A percentile compares a stretch with the other conserved stretches of the same genome.
These are phyloP conservation scores for Druon quercuslanigerum DNA, from an alignment of 1,140 invertebrate genomes.

Conservation along the genomic window DNA sequence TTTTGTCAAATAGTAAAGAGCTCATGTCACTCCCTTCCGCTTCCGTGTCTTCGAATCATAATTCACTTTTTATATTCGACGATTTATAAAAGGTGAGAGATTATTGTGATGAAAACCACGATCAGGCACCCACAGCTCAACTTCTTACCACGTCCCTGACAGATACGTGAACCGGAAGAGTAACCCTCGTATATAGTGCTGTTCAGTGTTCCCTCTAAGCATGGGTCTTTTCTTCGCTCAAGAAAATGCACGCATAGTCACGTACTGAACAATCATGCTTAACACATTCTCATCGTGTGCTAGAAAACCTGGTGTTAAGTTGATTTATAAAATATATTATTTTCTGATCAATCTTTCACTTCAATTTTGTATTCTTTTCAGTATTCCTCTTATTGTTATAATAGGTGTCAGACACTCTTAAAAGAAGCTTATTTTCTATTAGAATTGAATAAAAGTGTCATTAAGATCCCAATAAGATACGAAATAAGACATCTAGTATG, in stretches of 20 bases:
- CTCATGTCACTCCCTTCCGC: constrained; percentile 17
- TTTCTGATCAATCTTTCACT: not conserved
- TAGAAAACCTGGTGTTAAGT: not conserved
- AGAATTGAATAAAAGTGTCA: too few species aligned
- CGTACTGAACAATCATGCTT: constrained; percentile 17
- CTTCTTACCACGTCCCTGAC: constrained; percentile 28
- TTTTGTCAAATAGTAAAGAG: not conserved
- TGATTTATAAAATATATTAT: constrained; percentile 15
- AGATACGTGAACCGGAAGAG: constrained; percentile 30
- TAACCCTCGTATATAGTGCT: constrained; percentile 17
- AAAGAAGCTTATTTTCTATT: too few species aligned
- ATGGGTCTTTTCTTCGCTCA: constrained; percentile 20
- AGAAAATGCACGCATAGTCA: constrained; percentile 30
- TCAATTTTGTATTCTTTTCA: not conserved
- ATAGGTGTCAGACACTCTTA: not conserved
- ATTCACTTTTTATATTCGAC: not conserved
- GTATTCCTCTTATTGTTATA: too few species aligned
- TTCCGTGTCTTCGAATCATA: constrained; percentile 8
- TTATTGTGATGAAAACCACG: constrained; percentile 4
- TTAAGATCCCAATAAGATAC: too few species aligned
- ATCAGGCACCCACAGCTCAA: constrained; percentile 20
- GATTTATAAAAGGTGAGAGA: constrained; percentile 3
- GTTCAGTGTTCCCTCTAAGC: constrained; percentile 21
- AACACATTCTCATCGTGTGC: constrained; percentile 1
- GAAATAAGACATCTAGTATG: too few species aligned